Base-by-base conservation (phyloP, 2,113 vertebrate species). In the Tylochromis polylepis region DNA sequence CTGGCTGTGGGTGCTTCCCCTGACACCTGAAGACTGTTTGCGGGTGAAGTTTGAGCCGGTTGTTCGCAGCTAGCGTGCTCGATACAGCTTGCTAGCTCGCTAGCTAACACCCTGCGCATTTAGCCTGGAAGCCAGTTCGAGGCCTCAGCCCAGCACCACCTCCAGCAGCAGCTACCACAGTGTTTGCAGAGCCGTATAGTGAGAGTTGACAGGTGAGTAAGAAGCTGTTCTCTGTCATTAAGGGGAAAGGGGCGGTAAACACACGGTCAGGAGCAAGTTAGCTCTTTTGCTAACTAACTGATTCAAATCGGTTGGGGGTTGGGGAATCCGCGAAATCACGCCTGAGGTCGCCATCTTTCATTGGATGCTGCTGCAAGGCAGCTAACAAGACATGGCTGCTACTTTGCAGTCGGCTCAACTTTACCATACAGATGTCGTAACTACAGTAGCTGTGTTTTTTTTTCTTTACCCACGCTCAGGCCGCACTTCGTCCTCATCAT, bases 291-390 rank as follows among this genome's bases (percentile, higher is more conserved):
- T 92, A 87, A 62, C 88, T 83, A 15, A 43, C 15, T 41, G 84
- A 72, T 83, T 81, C 65, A 70, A 55, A 82, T 59, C 24, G 81
- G 24, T 83, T 81, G 80, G 83, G 82, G 87, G 88, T 80, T 51
- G 77, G 89, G 87, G 90, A 80, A 91, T 92, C 84, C 89, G 89
- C 88, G 88, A 91, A 92, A 89, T 92, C 92, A 94, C 92, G 87
- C 93, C 88, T 93, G 95, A 94, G 93, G 95, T 94, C 95, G 92
- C 95, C 95, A 95, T 96, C 91, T 96, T 95, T 93, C 92, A 93
- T 85, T 85, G 93, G 92, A 89, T 88, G 91, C 79, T 93, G 83
- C 87, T 91, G 80, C 20, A 53, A 83, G 62, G 81, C 65, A 67
- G 82, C 87, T 57, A 85, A 83, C 80, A 5, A 70, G 88, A 82